A percentile compares a stretch with the other conserved stretches of the same genome.
These are phyloP conservation scores for Penaeus japonicus DNA, from an alignment of 1,140 invertebrate genomes.

Conservation along the genomic window DNA sequence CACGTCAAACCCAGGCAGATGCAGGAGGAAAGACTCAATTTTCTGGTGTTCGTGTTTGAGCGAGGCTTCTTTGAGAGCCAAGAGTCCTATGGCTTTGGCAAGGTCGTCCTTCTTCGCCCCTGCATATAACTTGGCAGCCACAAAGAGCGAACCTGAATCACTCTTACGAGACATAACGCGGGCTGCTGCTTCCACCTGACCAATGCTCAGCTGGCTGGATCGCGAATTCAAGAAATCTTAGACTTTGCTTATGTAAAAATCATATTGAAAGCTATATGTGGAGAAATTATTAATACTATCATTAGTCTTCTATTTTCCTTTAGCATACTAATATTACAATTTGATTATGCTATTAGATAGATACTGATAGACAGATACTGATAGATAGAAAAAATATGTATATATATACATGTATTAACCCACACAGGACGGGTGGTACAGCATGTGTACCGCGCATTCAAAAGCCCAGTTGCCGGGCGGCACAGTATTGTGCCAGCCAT, in stretches of 20 bases:
- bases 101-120: neutral
- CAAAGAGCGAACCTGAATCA: constrained; percentile 42
- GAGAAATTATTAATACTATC: neutral
- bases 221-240: neutral
- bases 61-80: constrained; percentile 23
- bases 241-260: too few relatives aligned
- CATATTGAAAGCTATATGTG: too few relatives aligned
- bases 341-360: too few relatives aligned
- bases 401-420: too few relatives aligned
- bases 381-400: too few relatives aligned
- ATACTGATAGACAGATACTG: too few relatives aligned
- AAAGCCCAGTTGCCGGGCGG: too few relatives aligned
- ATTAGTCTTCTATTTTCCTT: too few relatives aligned
- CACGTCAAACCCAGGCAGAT: constrained; percentile 21
- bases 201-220: constrained; percentile 43
- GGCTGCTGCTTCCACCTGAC: constrained; percentile 28
- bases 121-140: constrained; percentile 29
- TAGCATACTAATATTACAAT: too few relatives aligned
- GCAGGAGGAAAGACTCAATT: neutral
- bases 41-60: constrained; percentile 10
- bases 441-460: too few relatives aligned
- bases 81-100: neutral
- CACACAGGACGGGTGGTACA: too few relatives aligned
- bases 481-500: too few relatives aligned
- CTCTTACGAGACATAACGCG: constrained; percentile 34